Evolutionary conservation across 2,797 vertebrate species (phyloP), one percentile per base, ranked within the genome.

Genomic region (Crenuchus spilurus): DNA sequence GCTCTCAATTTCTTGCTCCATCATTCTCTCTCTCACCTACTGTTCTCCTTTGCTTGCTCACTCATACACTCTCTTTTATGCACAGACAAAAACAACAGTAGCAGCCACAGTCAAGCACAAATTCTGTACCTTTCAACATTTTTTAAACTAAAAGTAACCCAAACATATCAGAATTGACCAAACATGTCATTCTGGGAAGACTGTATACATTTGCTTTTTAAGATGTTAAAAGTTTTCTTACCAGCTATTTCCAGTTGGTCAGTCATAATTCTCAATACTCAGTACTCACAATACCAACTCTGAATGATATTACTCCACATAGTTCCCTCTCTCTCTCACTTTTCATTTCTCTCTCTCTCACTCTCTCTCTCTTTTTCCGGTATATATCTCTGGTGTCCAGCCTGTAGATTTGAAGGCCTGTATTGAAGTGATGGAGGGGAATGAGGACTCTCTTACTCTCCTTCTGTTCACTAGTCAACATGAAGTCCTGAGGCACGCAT

Each of bases 261-360:
- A 82, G 69, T 84, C 86, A 91, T 87, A 82, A 81, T 80, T 82
- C 49, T 69, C 31, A 31, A 20, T 49, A 35, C 28, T 48, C n/a
- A 18, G 2, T 28, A 46, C 14, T 71, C 26, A 48, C 2, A 6
- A 31, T 41, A 35, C 2, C 10, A 58, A 35, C 49, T 58, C 58
- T 48, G 20, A 60, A 16, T 33, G 41, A 63, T 22, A 13, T n/a
- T n/a, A n/a, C n/a, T 35, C 22, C 35, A 37, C 35, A 37, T n/a
- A 37, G 35, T 37, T 58, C 6, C 0, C 61, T 64, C 35, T 10
- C 61, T 30, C 48, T 35, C 62, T 46, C 39, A 60, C 31, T 18
- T 26, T 46, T 7, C 55, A 33, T 11, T 60, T 51, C 14, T 35
- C n/a, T 66, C 22, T 58, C 41, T 61, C 35, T 31, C 37, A 26